Conservation (phyloP, 2,888 invertebrate species). For the Scelioninae gen. 2 region DNA sequence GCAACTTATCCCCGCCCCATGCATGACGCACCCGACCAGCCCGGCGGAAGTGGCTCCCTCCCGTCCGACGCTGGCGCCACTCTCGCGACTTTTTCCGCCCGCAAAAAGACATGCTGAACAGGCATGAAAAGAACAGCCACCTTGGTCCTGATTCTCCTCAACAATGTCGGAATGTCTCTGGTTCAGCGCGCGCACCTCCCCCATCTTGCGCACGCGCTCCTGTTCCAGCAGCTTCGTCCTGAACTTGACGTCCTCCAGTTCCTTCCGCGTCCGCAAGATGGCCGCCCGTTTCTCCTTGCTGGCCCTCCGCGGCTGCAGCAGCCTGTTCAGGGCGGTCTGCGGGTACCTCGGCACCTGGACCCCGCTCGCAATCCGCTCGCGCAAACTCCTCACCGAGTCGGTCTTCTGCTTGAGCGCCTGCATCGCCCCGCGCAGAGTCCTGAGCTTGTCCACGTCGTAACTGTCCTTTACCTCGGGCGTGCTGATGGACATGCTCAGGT, state of each 20-base stretch:
- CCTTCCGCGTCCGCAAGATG: slow-evolving; percentile 80
- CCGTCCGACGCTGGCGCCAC: no score
- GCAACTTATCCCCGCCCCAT: no score
- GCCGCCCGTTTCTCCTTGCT: slow-evolving; percentile 81
- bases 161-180: slow-evolving; percentile 79
- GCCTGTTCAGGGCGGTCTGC: slow-evolving; percentile 70
- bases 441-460: slow-evolving; percentile 84
- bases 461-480: slow-evolving; percentile 81
- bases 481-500: slow-evolving; percentile 68
- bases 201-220: slow-evolving; percentile 82
- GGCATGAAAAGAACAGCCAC: slow-evolving; percentile 70
- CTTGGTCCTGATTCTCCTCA: slow-evolving; percentile 83
- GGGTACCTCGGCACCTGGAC: slow-evolving; percentile 69
- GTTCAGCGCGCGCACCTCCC: slow-evolving; percentile 80
- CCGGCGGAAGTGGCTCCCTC: no score
- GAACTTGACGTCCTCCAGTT: slow-evolving; percentile 83
- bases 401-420: slow-evolving; percentile 83
- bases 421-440: slow-evolving; percentile 76
- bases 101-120: no score
- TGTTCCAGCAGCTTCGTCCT: slow-evolving; percentile 82
- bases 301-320: slow-evolving; percentile 76
- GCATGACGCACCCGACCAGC: no score
- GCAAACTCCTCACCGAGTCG: slow-evolving; percentile 77
- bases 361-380: slow-evolving; percentile 75
- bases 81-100: no score